Evolutionary conservation across 1,140 invertebrate species (phyloP), one percentile per base, ranked within the genome.

Genomic region (Bombus sibiricus): DNA sequence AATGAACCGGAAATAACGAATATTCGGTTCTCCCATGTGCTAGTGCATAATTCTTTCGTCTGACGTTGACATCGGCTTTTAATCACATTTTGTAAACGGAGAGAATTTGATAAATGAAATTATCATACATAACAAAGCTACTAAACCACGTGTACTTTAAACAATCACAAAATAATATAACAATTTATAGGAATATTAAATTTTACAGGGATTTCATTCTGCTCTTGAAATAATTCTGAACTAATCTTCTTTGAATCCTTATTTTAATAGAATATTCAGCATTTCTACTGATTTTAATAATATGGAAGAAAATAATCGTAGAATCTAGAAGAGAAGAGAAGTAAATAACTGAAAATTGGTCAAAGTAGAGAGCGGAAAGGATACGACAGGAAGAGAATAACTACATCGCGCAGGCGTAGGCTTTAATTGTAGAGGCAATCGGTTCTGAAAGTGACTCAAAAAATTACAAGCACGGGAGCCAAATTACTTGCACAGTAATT

Each of bases 21-120:
- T 32, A 66, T 66, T 53, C 53, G 79, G 75, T 82, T 81, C 76
- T 86, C n/a, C 57, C 77, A 76, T 25, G 84, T 85, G 34, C 22
- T 57, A 37, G 53, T n/a, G 64, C 37, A 34, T 47, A 32, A 73
- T 43, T 43, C 25, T 32, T n/a, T 43, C 32, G 41, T 43, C n/a
- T 22, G 37, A n/a, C 69, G 69, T 41, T 53, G 47, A 53, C 18
- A 18, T 53, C 47, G 47, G 18, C 69, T 10, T 25, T 25, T 28
- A 59, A 59, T 12, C 25, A 28, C 25, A 41, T 41, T 41, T 6
- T 10, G 8, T 6, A 71, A 22, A 25, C 68, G 0, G 10, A 37
- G 18, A 71, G 13, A 10, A 72, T 15, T 41, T 41, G 5, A 28
- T 43, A 8, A 72, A 72, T 8, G 15, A 43, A 72, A 41, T 41